phyloP scores from a whole-genome alignment of 2,797 vertebrate species.

The Anolis apletophallus region DNA sequence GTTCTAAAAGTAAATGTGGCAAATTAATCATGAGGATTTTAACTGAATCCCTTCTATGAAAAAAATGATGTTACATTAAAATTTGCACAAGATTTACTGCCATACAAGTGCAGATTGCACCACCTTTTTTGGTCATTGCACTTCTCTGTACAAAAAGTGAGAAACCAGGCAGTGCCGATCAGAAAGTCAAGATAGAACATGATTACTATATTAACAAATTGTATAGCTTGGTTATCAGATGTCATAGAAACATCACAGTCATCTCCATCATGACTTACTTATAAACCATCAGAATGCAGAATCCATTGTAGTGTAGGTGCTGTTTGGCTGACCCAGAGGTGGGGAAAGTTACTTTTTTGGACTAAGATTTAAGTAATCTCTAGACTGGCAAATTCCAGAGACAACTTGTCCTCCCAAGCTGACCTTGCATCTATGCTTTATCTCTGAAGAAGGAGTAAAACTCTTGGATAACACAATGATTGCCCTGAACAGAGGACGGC shows the following conservation, averaged over 20 bases:
- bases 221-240: not conserved
- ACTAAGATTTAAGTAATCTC: no score
- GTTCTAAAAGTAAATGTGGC: constrained; percentile 23
- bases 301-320: not conserved
- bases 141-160: not conserved
- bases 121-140: not conserved
- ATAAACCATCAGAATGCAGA: not conserved
- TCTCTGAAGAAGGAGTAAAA: not conserved
- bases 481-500: no score
- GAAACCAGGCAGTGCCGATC: not conserved
- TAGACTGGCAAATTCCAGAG: no score
- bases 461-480: no score
- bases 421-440: not conserved
- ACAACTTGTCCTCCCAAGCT: no score
- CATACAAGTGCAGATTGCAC: not conserved
- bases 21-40: not conserved
- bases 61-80: constrained; percentile 3
- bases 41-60: not conserved
- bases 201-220: not conserved
- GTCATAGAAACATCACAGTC: not conserved
- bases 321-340: no score
- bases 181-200: no score
- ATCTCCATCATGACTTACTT: not conserved
- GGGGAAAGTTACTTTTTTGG: no score
- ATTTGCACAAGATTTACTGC: not conserved